Percentiles rank a stretch among this genome's conserved stretches.
These are phyloP conservation scores for Equus przewalskii DNA, from an alignment of 2,113 vertebrate species.

Conservation along the genomic window DNA sequence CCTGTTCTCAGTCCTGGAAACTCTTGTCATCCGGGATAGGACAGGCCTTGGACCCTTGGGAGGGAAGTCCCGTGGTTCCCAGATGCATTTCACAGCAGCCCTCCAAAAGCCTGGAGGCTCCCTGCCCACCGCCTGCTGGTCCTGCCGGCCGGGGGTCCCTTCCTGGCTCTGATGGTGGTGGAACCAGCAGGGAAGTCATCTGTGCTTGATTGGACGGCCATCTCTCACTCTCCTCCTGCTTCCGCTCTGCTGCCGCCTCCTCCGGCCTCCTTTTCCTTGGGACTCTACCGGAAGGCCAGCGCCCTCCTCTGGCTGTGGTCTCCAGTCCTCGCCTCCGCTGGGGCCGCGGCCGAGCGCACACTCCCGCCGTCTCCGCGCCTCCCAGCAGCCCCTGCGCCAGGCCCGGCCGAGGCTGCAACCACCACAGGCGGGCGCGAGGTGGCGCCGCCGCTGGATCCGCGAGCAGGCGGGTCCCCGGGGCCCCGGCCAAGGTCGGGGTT, in stretches of 20 bases:
- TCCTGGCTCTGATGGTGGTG: neutral
- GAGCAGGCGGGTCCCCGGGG: accelerated
- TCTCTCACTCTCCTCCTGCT: neutral
- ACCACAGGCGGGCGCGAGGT: neutral
- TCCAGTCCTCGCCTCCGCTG: accelerated
- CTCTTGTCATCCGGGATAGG: neutral
- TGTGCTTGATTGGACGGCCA: neutral
- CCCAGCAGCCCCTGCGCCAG: neutral
- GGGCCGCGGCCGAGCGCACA: accelerated
- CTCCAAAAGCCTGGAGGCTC: neutral
- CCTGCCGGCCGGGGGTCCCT: neutral
- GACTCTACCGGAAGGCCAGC: accelerated
- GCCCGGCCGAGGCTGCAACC: neutral
- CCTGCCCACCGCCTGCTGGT: neutral
- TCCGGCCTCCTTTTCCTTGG: neutral
- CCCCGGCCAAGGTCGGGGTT: accelerated
- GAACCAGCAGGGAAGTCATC: neutral
- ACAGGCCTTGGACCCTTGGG: neutral
- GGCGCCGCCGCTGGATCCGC: neutral
- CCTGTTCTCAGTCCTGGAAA: neutral
- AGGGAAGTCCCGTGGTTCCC: neutral
- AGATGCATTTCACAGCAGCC: neutral
- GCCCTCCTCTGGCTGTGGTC: too few relatives aligned
- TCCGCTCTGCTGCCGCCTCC: neutral
- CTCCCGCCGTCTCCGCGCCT: accelerated